phyloP scores from a whole-genome alignment of 2,888 invertebrate genomes.

The Drosophila birchii region DNA sequence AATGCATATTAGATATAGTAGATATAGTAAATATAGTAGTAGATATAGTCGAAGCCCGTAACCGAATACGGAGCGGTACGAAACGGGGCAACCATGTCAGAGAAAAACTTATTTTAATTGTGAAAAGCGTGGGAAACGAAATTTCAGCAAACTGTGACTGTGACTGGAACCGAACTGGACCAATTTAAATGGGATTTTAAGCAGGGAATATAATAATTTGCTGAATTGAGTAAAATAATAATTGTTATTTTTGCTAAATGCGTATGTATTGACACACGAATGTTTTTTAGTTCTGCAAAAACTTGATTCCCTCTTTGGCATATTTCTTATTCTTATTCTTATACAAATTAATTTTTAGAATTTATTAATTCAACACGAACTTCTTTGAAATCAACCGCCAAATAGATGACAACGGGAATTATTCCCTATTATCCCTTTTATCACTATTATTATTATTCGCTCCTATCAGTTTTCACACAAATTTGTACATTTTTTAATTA shows the following conservation, averaged over 20 bases:
- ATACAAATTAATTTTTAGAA: too few relatives aligned
- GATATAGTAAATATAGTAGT: background rate
- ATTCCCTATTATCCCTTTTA: too few relatives aligned
- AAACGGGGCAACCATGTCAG: slow-evolving; percentile 35
- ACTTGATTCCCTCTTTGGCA: too few relatives aligned
- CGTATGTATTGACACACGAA: too few relatives aligned
- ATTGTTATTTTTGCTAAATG: too few relatives aligned
- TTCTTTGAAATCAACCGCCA: background rate
- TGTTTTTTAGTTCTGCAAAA: too few relatives aligned
- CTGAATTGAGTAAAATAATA: too few relatives aligned
- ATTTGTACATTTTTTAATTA: too few relatives aligned
- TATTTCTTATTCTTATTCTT: too few relatives aligned
- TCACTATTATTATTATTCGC: too few relatives aligned
- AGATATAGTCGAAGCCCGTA: slow-evolving; percentile 44
- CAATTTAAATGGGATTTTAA: background rate
- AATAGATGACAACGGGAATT: background rate
- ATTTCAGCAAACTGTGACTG: slow-evolving; percentile 18
- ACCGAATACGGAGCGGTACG: slow-evolving; percentile 70
- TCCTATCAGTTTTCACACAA: background rate
- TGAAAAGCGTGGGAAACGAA: slow-evolving; percentile 9
- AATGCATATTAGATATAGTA: slow-evolving; percentile 58
- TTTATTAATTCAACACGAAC: background rate
- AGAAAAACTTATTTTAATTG: slow-evolving; percentile 38
- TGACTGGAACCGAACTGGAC: slow-evolving; percentile 34
- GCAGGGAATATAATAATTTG: too few relatives aligned